A percentile compares a stretch with the other conserved stretches of the same genome.
Conservation (phyloP, 2,888 invertebrate species). For the Cheiracanthium punctorium region DNA sequence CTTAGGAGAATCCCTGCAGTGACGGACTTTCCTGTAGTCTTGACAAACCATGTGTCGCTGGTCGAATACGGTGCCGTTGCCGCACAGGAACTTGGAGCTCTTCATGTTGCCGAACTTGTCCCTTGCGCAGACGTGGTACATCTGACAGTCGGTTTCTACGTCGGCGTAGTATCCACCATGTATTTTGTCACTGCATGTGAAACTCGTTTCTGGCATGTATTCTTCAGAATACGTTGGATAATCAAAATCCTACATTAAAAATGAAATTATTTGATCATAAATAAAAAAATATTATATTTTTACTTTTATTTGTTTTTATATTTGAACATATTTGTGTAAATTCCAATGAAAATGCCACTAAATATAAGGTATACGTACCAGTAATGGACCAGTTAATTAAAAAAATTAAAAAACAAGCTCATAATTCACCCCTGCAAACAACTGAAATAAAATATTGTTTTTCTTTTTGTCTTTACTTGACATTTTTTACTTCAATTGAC, state of each 20-base stretch:
- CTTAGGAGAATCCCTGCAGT: slow-evolving; percentile 31
- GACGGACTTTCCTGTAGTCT: slow-evolving; percentile 24
- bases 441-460: too few relatives aligned
- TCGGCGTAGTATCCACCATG: slow-evolving; percentile 62
- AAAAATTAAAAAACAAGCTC: too few relatives aligned
- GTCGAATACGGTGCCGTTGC: slow-evolving; percentile 64
- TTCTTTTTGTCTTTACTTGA: too few relatives aligned
- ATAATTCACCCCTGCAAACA: too few relatives aligned
- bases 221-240: slow-evolving; percentile 30
- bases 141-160: slow-evolving; percentile 53
- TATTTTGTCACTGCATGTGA: slow-evolving; percentile 44
- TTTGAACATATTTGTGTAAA: too few relatives aligned
- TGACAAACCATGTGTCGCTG: slow-evolving; percentile 60
- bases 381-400: too few relatives aligned
- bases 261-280: neutral
- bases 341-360: too few relatives aligned
- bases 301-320: too few relatives aligned
- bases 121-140: slow-evolving; percentile 55
- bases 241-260: slow-evolving; percentile 34
- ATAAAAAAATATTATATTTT: too few relatives aligned
- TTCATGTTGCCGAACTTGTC: slow-evolving; percentile 30
- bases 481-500: too few relatives aligned
- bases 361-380: too few relatives aligned
- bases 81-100: slow-evolving; percentile 43
- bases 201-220: slow-evolving; percentile 43